These are phyloP conservation scores for Lasioglossum calceatum DNA, from an alignment of 2,888 invertebrate genomes.

Conservation along the genomic window DNA sequence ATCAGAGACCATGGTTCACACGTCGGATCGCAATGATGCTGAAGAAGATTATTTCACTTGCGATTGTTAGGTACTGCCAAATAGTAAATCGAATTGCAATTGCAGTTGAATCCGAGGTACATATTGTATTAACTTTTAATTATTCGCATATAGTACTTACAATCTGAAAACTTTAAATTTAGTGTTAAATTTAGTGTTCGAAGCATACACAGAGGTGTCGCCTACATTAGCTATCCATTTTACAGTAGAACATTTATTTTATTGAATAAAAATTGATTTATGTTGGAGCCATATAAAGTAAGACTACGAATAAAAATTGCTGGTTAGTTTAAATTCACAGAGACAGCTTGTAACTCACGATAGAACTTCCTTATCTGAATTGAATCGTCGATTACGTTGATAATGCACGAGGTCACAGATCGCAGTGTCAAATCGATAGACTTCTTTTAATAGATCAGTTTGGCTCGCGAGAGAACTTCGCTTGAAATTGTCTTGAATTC, in stretches of 20 bases:
- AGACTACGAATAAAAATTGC: background rate
- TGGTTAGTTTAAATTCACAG: background rate
- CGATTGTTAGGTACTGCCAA: background rate
- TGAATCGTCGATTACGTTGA: background rate
- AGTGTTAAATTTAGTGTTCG: too few species aligned
- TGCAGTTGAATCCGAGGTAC: background rate
- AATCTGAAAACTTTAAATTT: too few species aligned
- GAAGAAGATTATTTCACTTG: background rate
- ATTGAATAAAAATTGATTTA: too few species aligned
- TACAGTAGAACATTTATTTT: too few species aligned
- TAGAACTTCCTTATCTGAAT: background rate
- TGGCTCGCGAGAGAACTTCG: background rate
- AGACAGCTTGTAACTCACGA: background rate
- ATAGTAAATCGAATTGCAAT: background rate
- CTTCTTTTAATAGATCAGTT: background rate
- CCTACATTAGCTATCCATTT: too few species aligned
- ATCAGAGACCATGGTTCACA: background rate
- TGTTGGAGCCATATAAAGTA: background rate
- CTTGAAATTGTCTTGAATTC: background rate
- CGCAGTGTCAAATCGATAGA: conserved; percentile 1
- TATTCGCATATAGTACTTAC: too few species aligned
- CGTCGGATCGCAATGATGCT: background rate
- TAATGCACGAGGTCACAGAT: background rate
- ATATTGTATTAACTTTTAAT: background rate
- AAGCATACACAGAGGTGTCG: too few species aligned